phyloP scores from a whole-genome alignment of 2,797 vertebrate species.

The Emydoidea blandingii region DNA sequence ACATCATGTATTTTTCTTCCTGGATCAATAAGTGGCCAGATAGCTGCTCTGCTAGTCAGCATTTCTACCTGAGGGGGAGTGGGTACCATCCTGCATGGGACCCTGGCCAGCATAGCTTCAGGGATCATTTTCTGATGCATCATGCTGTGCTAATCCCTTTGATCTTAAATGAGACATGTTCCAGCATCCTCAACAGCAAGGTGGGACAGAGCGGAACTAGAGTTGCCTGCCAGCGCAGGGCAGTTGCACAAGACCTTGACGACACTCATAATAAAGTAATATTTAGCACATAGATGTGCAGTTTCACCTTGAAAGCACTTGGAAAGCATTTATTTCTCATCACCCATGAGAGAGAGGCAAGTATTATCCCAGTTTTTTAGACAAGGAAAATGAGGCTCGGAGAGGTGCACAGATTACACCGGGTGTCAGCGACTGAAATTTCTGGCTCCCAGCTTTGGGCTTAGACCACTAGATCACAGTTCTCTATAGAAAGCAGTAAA shows the following conservation, averaged over 20 bases:
- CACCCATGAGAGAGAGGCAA: neutral
- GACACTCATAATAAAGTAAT: neutral
- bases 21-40: neutral
- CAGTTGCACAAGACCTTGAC: neutral
- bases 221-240: neutral
- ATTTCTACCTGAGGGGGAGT: neutral
- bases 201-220: slow-evolving; percentile 7
- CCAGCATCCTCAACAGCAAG: slow-evolving; percentile 26
- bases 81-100: slow-evolving; percentile 22
- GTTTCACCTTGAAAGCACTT: neutral
- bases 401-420: neutral
- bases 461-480: neutral
- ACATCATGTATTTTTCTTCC: neutral
- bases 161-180: neutral
- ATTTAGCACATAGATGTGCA: neutral
- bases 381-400: neutral
- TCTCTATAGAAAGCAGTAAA: neutral
- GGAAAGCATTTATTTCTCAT: neutral
- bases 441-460: neutral
- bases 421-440: fast-evolving
- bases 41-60: neutral
- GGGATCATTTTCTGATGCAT: neutral
- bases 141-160: neutral
- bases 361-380: neutral
- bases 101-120: slow-evolving; percentile 6